Conservation (phyloP, 2,888 invertebrate genomes). For the Cerceris ruficornis region DNA sequence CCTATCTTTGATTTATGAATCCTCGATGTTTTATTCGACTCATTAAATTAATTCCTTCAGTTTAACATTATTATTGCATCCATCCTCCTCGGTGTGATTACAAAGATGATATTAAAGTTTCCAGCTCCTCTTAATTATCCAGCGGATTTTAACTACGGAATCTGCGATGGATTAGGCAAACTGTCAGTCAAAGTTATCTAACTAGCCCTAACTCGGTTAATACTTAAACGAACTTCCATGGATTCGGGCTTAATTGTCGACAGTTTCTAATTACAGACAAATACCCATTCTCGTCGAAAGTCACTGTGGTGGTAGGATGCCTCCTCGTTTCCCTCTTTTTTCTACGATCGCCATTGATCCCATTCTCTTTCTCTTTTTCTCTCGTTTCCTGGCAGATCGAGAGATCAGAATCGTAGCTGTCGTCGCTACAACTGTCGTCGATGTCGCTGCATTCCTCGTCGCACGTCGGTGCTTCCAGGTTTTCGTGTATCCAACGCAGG, state of each 20-base stretch:
- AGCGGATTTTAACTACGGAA: slow-evolving; percentile 17
- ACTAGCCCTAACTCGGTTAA: slow-evolving; percentile 10
- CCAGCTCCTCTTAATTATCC: slow-evolving; percentile 3
- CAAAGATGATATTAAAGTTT: neutral
- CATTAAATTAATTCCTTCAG: neutral
- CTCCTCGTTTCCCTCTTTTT: slow-evolving; percentile 65
- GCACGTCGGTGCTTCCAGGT: slow-evolving; percentile 73
- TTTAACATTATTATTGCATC: neutral
- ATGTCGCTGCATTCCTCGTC: slow-evolving; percentile 78
- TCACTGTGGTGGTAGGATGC: slow-evolving; percentile 64
- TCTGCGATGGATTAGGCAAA: neutral
- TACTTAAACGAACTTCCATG: slow-evolving; percentile 21
- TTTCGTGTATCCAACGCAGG: slow-evolving; percentile 77
- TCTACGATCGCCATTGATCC: slow-evolving; percentile 48
- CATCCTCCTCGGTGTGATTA: neutral
- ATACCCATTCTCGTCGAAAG: slow-evolving; percentile 66
- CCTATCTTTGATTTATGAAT: too few species aligned
- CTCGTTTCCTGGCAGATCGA: slow-evolving; percentile 45
- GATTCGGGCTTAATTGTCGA: slow-evolving; percentile 20
- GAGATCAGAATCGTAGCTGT: slow-evolving; percentile 75
- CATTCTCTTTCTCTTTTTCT: slow-evolving; percentile 52
- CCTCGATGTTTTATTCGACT: too few species aligned
- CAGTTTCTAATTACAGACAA: slow-evolving; percentile 41
- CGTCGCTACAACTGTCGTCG: slow-evolving; percentile 76
- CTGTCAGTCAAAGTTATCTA: slow-evolving; percentile 13